Base-by-base conservation (phyloP, 2,888 invertebrate genomes). In the Dynastes grantii region DNA sequence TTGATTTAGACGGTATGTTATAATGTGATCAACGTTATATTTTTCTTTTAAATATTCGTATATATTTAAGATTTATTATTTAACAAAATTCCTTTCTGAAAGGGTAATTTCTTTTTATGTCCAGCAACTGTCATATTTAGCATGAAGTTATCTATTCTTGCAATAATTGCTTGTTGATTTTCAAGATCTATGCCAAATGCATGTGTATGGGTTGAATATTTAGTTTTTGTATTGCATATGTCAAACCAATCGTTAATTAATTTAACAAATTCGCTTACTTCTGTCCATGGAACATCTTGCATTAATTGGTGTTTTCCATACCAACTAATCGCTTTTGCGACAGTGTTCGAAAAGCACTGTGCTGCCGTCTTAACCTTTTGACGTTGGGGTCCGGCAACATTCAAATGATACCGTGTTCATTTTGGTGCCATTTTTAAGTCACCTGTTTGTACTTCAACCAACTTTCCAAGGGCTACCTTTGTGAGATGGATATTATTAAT, bases 171-270 rank as follows among this genome's bases (percentile, higher is more conserved):
- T 53, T 37, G 77, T 78, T 85, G 85, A 45, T 81, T 77, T 1
- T 80, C 75, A 16, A 83, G 32, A 75, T 83, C 73, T 13, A 71
- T 80, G 37, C 83, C 84, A 79, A 78, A 84, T 22, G 81, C 83
- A 81, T 82, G 53, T 27, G 16, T 53, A 51, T 75, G 68, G 55
- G 78, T 68, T 6, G 49, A 79, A 78, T 78, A 82, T 80, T 83
- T 84, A 5, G 55, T 58, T 37, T 71, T 79, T 2, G 79, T 67
- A 76, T 84, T 84, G n/a, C 81, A 78, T 40, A 84, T 11, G 79
- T 84, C 83, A 79, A 84, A 84, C 83, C 82, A 84, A 51, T 83
- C 79, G 76, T 83, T 83, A n/a, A 81, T 58, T 64, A 78, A 51
- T 64, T 61, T 77, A 27, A 67, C 76, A 37, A 71, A 22, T 22